These are phyloP conservation scores for Phataginus tricuspis DNA, from an alignment of 2,797 vertebrate species.

Conservation along the genomic window DNA sequence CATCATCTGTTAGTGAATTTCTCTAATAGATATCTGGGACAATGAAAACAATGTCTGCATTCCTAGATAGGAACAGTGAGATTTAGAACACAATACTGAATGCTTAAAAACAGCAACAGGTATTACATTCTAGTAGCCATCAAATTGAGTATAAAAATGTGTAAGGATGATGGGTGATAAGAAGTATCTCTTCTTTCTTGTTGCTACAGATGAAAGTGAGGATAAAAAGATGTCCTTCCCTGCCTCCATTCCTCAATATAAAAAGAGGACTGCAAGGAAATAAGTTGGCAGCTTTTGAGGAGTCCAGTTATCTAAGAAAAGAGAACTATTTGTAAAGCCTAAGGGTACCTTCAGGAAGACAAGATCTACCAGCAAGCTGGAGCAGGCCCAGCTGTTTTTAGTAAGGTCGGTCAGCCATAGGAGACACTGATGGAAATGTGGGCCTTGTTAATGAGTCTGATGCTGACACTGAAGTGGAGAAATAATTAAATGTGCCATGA, in stretches of 20 bases:
- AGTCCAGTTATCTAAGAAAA: not conserved
- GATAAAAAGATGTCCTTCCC: not conserved
- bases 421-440: not conserved
- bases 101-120: not conserved
- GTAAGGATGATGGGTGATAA: not conserved
- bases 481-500: not conserved
- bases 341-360: not conserved
- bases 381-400: not conserved
- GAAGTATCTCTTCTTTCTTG: not conserved
- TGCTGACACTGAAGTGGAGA: not conserved
- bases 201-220: not conserved
- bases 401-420: not conserved
- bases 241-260: not conserved
- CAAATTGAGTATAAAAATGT: not conserved
- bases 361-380: not conserved
- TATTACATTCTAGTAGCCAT: not conserved
- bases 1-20: not conserved
- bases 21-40: not conserved
- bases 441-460: not conserved
- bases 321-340: not conserved
- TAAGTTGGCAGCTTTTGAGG: not conserved
- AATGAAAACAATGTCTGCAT: not conserved
- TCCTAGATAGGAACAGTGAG: not conserved
- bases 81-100: not conserved
- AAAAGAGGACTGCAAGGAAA: not conserved